Conservation (phyloP, 2,113 vertebrate genomes). For the Acrocephalus arundinaceus region DNA sequence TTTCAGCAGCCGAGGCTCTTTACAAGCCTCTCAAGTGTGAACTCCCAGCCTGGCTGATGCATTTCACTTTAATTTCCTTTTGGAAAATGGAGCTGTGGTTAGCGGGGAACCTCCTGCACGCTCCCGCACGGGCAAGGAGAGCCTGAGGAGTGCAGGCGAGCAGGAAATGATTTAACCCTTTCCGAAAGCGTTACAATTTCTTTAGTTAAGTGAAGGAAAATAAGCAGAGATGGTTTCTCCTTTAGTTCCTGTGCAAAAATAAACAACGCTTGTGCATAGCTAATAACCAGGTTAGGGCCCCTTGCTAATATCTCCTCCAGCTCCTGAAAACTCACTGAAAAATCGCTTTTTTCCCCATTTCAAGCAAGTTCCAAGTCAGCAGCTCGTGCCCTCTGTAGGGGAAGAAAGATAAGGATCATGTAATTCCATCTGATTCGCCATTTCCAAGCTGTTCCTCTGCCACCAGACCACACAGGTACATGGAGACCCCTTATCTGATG, state of each 20-base stretch:
- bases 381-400: background rate
- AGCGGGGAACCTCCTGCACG: constrained; percentile 56
- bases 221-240: constrained; percentile 50
- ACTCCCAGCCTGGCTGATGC: constrained; percentile 75
- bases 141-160: constrained; percentile 30
- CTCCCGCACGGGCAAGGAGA: background rate
- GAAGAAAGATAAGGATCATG: constrained; percentile 35
- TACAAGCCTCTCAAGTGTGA: constrained; percentile 74
- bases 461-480: constrained; percentile 62
- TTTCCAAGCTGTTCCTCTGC: constrained; percentile 31
- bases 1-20: constrained; percentile 66
- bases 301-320: constrained; percentile 41
- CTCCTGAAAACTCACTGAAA: background rate
- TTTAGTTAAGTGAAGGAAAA: constrained; percentile 66
- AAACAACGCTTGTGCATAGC: constrained; percentile 14
- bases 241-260: constrained; percentile 65
- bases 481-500: background rate
- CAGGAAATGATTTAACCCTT: constrained; percentile 83
- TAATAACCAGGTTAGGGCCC: constrained; percentile 24
- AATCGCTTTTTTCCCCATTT: background rate
- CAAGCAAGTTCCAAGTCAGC: background rate
- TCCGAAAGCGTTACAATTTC: constrained; percentile 61
- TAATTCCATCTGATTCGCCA: constrained; percentile 54
- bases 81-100: constrained; percentile 72
- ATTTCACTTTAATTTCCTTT: constrained; percentile 84